phyloP scores from a whole-genome alignment of 1,140 invertebrate genomes.

The Drosophila mojavensis region DNA sequence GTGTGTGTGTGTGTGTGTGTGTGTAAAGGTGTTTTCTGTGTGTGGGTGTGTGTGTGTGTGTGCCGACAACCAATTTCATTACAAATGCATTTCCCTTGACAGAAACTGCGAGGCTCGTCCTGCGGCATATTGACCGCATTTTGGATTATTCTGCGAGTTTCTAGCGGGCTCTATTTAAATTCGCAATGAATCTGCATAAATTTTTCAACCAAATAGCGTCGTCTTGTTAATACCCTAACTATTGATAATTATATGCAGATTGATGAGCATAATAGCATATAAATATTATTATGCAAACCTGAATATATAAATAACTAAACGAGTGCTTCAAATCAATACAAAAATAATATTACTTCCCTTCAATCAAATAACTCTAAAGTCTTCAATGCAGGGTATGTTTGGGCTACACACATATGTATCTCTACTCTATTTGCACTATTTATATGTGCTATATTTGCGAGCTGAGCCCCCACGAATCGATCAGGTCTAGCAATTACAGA shows the following conservation, averaged over 20 bases:
- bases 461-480: conserved; percentile 10
- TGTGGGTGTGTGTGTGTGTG: conserved; percentile 12
- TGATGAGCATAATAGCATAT: no score
- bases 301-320: no score
- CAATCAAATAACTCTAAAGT: not conserved
- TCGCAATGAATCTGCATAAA: conserved; percentile 79
- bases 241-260: no score
- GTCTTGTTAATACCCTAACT: conserved; percentile 14
- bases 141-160: conserved; percentile 42
- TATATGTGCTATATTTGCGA: conserved; percentile 7
- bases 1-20: conserved; percentile 26
- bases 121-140: conserved; percentile 75
- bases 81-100: conserved; percentile 72
- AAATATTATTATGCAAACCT: no score
- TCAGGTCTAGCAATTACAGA: conserved; percentile 58
- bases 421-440: not conserved
- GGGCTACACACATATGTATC: not conserved
- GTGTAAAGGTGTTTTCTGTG: not conserved
- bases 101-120: conserved; percentile 24
- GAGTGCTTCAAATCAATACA: no score
- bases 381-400: not conserved
- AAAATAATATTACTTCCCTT: no score
- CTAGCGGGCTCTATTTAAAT: conserved; percentile 61
- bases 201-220: conserved; percentile 30
- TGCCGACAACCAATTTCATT: conserved; percentile 67